Evolutionary conservation across 2,113 vertebrate genomes (phyloP).

Genomic region (Nesospiza acunhae): DNA sequence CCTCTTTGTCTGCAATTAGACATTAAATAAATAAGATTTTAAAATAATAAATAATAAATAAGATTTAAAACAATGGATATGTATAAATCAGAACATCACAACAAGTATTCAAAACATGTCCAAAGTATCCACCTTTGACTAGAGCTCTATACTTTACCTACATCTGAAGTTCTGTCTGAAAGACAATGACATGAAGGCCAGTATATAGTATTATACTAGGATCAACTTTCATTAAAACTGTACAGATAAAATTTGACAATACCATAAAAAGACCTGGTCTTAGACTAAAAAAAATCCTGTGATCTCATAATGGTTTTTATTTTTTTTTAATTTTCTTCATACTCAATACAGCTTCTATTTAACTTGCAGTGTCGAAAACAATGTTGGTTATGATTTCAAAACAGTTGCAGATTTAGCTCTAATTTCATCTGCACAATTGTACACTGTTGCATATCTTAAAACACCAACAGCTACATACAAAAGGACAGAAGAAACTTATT

Average conservation of each 20-base stretch:
- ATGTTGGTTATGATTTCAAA: not conserved
- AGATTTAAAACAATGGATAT: not conserved
- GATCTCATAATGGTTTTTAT: not conserved
- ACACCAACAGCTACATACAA: not conserved
- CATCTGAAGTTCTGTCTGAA: not conserved
- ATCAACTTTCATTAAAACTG: not conserved
- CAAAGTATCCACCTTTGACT: not conserved
- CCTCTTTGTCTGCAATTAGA: not conserved
- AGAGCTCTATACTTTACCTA: not conserved
- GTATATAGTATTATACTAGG: not conserved
- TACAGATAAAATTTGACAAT: not conserved
- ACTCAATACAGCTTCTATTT: not conserved
- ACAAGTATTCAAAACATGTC: not conserved
- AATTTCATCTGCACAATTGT: not conserved
- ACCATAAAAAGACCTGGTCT: not conserved
- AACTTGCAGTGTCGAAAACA: not conserved
- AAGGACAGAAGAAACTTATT: not conserved
- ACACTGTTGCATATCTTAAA: not conserved
- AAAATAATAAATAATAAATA: not conserved
- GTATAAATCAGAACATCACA: not conserved
- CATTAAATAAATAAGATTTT: not conserved
- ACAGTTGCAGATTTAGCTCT: not conserved
- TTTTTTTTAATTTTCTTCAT: not conserved
- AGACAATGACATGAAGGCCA: not conserved
- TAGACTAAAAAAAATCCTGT: not conserved